Evolutionary conservation across 2,113 vertebrate genomes (phyloP).

Genomic region (Phrynocephalus versicolor): DNA sequence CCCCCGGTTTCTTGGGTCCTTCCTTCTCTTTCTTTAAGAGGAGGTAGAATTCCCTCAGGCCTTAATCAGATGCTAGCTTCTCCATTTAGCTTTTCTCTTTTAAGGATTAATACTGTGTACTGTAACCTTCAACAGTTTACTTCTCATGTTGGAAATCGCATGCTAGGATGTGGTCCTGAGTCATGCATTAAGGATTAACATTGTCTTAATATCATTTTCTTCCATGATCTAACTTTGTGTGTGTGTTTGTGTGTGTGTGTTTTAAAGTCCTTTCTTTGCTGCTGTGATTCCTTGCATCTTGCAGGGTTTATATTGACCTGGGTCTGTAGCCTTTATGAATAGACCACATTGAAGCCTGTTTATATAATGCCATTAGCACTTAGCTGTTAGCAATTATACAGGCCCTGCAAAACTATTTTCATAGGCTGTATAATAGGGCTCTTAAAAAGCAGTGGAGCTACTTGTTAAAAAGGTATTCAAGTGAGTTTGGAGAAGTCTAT

Average conservation of each 20-base stretch:
- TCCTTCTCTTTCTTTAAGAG: background rate
- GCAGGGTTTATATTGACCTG: background rate
- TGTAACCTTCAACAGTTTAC: background rate
- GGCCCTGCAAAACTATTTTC: slow-evolving; percentile 39
- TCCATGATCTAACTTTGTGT: background rate
- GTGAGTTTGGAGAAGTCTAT: slow-evolving; percentile 22
- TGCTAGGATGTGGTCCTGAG: background rate
- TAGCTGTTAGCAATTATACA: slow-evolving; percentile 5
- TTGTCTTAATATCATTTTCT: background rate
- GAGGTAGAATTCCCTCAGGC: background rate
- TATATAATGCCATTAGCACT: slow-evolving; percentile 10
- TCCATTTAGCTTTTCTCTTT: background rate
- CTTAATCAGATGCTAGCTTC: background rate
- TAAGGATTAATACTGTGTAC: background rate
- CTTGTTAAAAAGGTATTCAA: slow-evolving; percentile 30
- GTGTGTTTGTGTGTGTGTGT: too few relatives aligned
- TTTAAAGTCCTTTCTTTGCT: background rate
- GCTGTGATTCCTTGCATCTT: background rate
- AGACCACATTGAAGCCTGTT: slow-evolving; percentile 10
- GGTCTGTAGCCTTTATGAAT: slow-evolving; percentile 12
- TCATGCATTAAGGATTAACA: background rate
- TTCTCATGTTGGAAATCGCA: background rate
- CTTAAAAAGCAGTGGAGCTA: slow-evolving; percentile 31
- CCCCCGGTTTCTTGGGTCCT: background rate
- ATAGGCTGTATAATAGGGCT: background rate